phyloP scores from a whole-genome alignment of 2,797 vertebrate species.

The Chrosomus eos region DNA sequence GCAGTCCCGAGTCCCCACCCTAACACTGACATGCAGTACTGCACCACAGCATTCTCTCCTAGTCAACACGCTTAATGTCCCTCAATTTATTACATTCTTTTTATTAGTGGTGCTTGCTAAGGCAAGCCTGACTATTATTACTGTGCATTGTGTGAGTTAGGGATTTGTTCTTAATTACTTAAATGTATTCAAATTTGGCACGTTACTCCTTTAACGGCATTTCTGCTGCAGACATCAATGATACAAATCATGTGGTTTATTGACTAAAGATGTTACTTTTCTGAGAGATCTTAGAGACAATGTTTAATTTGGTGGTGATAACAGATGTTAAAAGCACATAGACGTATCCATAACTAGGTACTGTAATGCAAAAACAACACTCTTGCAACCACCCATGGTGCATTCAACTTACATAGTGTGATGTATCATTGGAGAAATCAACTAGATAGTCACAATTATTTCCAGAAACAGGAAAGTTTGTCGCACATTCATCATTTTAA shows the following conservation, averaged over 20 bases:
- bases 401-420: background rate
- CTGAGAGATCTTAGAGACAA: background rate
- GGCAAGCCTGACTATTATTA: background rate
- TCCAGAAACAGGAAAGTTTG: background rate
- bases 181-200: background rate
- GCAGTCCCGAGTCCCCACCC: slow-evolving; percentile 33
- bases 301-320: background rate
- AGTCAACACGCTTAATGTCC: background rate
- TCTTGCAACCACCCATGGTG: background rate
- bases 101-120: background rate
- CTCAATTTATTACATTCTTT: slow-evolving; percentile 13
- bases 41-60: slow-evolving; percentile 22
- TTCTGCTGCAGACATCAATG: background rate
- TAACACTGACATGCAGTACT: slow-evolving; percentile 28
- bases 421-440: background rate
- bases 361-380: background rate
- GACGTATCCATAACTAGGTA: background rate
- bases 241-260: background rate
- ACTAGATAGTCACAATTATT: background rate
- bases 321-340: background rate
- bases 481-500: background rate
- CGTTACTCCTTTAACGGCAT: background rate
- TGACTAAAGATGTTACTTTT: background rate
- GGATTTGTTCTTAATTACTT: background rate
- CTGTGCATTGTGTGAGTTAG: background rate